A percentile compares a stretch with the other conserved stretches of the same genome.
These are phyloP conservation scores for Lampris incognitus DNA, from an alignment of 2,113 vertebrate genomes.

Conservation along the genomic window DNA sequence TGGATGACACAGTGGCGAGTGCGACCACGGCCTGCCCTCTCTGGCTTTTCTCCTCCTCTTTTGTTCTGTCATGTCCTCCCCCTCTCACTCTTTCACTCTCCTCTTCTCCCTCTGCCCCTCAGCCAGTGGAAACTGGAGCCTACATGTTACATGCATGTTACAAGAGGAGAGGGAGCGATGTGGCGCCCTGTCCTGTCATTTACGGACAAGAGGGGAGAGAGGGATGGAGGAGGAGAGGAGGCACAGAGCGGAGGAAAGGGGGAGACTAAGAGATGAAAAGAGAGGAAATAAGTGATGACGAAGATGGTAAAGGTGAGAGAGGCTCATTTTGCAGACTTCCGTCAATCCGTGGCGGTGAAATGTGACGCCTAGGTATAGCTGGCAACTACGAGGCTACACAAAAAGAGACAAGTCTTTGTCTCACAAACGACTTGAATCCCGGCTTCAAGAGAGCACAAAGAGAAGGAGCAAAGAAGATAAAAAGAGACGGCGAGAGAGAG, in stretches of 20 bases:
- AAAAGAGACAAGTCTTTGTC: neutral
- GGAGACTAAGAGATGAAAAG: neutral
- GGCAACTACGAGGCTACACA: neutral
- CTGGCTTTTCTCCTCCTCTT: neutral
- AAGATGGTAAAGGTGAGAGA: neutral
- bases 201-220: conserved; percentile 9
- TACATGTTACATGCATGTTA: conserved; percentile 50
- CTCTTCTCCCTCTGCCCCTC: conserved; percentile 36
- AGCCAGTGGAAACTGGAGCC: conserved; percentile 57
- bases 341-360: no score
- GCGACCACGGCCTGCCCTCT: neutral
- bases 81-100: conserved; percentile 27
- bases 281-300: neutral
- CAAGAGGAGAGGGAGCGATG: conserved; percentile 34
- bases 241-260: neutral
- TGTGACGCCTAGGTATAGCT: no score
- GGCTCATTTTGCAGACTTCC: no score
- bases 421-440: neutral
- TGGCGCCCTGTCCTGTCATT: conserved; percentile 18
- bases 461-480: neutral
- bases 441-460: neutral
- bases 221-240: conserved; percentile 1
- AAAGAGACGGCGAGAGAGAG: neutral
- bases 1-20: no score
- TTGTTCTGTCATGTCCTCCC: neutral